Base-by-base conservation (phyloP, 2,113 vertebrate genomes). In the Gasterosteus nipponicus region DNA sequence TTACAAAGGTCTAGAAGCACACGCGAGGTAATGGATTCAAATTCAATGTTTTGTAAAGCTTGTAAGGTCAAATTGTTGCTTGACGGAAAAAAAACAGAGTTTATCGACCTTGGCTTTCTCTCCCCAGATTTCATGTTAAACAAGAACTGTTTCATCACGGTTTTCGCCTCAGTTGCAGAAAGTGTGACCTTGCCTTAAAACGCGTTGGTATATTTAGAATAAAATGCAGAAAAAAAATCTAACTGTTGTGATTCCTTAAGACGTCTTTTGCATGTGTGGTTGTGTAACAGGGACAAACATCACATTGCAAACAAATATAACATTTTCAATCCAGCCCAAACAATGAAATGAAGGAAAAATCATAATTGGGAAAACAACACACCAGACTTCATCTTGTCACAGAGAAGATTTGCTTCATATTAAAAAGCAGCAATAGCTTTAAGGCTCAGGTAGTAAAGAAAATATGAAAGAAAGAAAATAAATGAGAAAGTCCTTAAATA, bases 51-150 rank as follows among this genome's bases (percentile, higher is more conserved):
- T 57, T 70, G 59, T 69, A 26, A 75, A 68, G 53, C 53, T 58
- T 26, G 51, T 38, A 67, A 75, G 73, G 75, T 71, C 65, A 58
- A 22, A 65, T 71, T 77, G 44, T 39, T 64, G 49, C 61, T 76
- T 33, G 31, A 53, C 41, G 59, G 18, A 79, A 86, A 71, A 57
- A 47, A 22, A 77, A 10, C 77, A 73, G 10, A 79, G 54, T 77
- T 71, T 68, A 73, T 65, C 72, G 73, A 83, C 81, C 64, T 80
- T 35, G 33, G 33, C 38, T 29, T 81, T n/a, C 64, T 11, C 51
- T 74, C 58, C 33, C 72, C 57, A 79, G 44, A 76, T 84, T 75
- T 44, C 35, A 65, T 49, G 72, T 72, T 74, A 15, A 31, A 75
- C 70, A 82, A 76, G 73, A 77, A 44, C 67, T 60, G 42, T 22